phyloP scores from a whole-genome alignment of 2,888 invertebrate genomes.

The Smittia sp. region DNA sequence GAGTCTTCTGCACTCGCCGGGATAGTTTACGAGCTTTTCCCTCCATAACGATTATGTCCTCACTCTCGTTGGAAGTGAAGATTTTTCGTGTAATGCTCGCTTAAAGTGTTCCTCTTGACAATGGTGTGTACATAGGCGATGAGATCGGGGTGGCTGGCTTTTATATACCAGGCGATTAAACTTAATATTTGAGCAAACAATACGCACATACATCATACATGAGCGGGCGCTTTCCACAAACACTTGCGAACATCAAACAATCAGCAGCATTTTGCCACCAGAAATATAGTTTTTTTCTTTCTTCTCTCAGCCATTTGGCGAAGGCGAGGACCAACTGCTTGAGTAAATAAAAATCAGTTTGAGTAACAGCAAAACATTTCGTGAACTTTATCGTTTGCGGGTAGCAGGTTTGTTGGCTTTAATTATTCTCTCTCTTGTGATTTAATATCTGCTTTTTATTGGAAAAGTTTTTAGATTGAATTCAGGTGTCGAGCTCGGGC shows the following conservation, averaged over 20 bases:
- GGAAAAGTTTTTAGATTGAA: not conserved
- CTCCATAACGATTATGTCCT: not conserved
- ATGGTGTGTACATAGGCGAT: not conserved
- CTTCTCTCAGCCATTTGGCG: not conserved
- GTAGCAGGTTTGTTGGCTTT: constrained; percentile 2
- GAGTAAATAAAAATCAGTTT: constrained; percentile 25
- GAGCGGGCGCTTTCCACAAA: not conserved
- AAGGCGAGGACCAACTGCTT: constrained; percentile 5
- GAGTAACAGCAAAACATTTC: constrained; percentile 12
- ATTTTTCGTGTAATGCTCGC: not conserved
- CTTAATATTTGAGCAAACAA: not conserved
- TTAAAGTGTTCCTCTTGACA: not conserved
- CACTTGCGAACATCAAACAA: not conserved
- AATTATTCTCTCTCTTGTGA: not conserved
- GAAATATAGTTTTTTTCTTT: not conserved
- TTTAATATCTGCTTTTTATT: not conserved
- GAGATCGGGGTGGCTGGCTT: not conserved
- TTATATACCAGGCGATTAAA: not conserved
- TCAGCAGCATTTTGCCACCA: not conserved
- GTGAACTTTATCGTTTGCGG: constrained; percentile 25
- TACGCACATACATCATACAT: constrained; percentile 1
- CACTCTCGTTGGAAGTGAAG: not conserved
- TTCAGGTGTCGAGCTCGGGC: not conserved
- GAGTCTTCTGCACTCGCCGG: not conserved
- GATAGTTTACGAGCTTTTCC: not conserved